Base-by-base conservation (phyloP, 53 echinoderm and acorn worm genomes). In the Echinometra lucunter region DNA sequence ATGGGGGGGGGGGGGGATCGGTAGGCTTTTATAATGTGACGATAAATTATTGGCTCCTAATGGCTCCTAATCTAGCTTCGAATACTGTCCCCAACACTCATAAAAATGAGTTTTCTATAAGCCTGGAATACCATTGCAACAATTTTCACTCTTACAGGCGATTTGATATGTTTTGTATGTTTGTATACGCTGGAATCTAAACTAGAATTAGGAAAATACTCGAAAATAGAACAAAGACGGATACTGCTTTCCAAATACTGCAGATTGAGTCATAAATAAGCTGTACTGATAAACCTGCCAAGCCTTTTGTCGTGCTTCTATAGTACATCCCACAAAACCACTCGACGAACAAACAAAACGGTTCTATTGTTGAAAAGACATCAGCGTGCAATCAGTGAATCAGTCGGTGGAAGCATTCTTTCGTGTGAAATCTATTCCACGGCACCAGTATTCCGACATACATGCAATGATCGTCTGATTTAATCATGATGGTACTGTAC, bases 401-500 rank as follows among this genome's bases (percentile, higher is more conserved):
- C 85, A 49, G n/a, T 13, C 13, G 47, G 49, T 85, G 49, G 49
- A 38, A 16, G n/a, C 21, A 85, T 81, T n/a, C 85, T 17, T 47
- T 85, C 49, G 28, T 85, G 85, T 53, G 49, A 85, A 85, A 85
- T 53, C 85, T n/a, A n/a, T n/a, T n/a, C n/a, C n/a, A n/a, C 81
- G 42, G 49, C 85, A n/a, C 49, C 16, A 28, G 49, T 49, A 85
- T 30, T 49, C 11, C 18, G 49, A 13, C 19, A n/a, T 85, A 49
- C 53, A 27, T 49, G 49, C 49, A 78, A 78, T 78, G 34, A 10
- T 85, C 15, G 27, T 53, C 47, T 10, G 30, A 28, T 85, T 45
- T 8, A 28, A 81, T 81, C 23, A 17, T 3, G 44, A 6, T 42
- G n/a, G n/a, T n/a, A n/a, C n/a, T n/a, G n/a, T n/a, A n/a, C n/a